Evolutionary conservation across 1,140 invertebrate species (phyloP).

Genomic region (Ceratosolen solmsi): DNA sequence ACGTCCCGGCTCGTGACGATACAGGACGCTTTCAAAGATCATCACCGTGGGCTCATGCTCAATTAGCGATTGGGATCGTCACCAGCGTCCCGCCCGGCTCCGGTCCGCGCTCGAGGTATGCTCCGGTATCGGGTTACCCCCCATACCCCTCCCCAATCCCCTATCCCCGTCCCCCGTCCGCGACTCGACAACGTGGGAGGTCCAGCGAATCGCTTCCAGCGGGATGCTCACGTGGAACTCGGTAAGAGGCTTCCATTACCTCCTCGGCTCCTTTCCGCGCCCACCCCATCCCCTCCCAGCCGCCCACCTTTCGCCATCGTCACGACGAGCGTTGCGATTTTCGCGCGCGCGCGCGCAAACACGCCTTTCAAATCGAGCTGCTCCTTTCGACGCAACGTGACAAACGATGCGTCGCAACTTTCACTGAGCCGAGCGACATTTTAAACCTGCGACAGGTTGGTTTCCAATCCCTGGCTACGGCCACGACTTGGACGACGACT

Average conservation of each 20-base stretch:
- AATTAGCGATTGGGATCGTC: conserved; percentile 70
- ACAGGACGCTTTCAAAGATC: conserved; percentile 63
- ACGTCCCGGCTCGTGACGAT: conserved; percentile 63
- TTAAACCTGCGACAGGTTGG: too few species aligned
- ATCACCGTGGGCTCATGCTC: conserved; percentile 63
- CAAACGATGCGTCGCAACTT: background rate
- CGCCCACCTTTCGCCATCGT: too few species aligned
- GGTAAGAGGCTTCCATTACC: conserved; percentile 50
- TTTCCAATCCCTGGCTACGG: too few species aligned
- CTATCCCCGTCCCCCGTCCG: background rate
- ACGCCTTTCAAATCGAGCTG: too few species aligned
- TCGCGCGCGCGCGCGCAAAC: background rate
- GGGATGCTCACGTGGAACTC: conserved; percentile 67
- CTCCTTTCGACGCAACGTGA: background rate
- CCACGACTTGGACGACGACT: too few species aligned
- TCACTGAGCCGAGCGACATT: background rate
- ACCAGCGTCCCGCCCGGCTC: conserved; percentile 53
- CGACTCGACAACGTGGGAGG: conserved; percentile 66
- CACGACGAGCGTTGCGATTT: background rate
- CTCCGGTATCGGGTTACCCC: conserved; percentile 61
- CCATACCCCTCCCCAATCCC: conserved; percentile 43
- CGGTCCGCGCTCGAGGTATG: background rate
- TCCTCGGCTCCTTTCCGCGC: background rate
- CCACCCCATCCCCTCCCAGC: background rate
- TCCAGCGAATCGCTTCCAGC: conserved; percentile 65